Evolutionary conservation across 2,113 vertebrate species (phyloP).

Genomic region (Rhipidura dahli): DNA sequence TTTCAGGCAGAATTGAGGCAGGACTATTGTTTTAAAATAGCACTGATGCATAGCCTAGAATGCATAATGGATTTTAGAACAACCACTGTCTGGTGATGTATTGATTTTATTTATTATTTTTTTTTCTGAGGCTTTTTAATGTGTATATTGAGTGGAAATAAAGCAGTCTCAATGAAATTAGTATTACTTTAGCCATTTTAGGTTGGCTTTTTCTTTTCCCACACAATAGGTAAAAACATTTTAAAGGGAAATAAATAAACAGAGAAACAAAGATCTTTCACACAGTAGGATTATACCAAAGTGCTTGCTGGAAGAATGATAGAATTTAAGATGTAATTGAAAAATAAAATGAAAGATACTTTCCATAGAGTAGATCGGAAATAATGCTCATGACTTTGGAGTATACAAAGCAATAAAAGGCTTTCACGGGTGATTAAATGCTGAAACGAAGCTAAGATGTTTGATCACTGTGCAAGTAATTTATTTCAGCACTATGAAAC

Average conservation of each 20-base stretch:
- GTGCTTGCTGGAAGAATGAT: not conserved
- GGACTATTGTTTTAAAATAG: not conserved
- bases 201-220: not conserved
- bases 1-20: not conserved
- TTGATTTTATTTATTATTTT: not conserved
- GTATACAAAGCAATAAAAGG: slow-evolving; percentile 51
- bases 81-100: not conserved
- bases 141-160: not conserved
- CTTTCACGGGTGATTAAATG: slow-evolving; percentile 62
- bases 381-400: slow-evolving; percentile 48
- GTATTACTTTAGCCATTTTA: not conserved
- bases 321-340: slow-evolving; percentile 26
- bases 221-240: not conserved
- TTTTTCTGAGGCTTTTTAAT: not conserved
- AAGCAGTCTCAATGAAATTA: not conserved
- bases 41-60: not conserved
- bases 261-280: not conserved
- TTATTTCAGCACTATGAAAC: slow-evolving; percentile 58
- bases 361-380: slow-evolving; percentile 44
- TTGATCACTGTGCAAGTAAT: slow-evolving; percentile 56
- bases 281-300: not conserved
- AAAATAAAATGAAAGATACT: slow-evolving; percentile 45
- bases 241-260: not conserved
- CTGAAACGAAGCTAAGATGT: slow-evolving; percentile 56
- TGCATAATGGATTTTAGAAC: not conserved